Percentiles rank a stretch among this genome's conserved stretches.
Evolutionary conservation across 2,797 vertebrate species (phyloP).

Genomic region (Gouania willdenowi): DNA sequence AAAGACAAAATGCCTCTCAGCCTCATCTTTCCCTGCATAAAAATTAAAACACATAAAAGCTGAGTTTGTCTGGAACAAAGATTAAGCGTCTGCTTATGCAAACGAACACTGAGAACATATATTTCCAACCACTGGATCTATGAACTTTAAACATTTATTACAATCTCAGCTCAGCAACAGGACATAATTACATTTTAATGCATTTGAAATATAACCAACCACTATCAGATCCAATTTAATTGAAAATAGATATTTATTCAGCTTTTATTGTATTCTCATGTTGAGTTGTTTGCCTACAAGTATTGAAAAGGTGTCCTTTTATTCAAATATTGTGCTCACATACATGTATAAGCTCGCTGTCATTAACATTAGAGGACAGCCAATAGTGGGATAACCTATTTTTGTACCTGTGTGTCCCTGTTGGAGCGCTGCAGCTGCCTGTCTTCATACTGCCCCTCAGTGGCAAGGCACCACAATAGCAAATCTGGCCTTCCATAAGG

Average conservation of each 20-base stretch:
- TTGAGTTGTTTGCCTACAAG: conserved; percentile 47
- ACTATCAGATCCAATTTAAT: conserved; percentile 36
- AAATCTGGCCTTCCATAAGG: conserved; percentile 25
- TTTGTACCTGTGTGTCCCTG: conserved; percentile 34
- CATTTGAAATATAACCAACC: conserved; percentile 48
- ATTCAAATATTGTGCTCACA: conserved; percentile 25
- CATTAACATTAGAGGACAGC: conserved; percentile 50
- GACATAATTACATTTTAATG: conserved; percentile 43
- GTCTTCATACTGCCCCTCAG: conserved; percentile 75
- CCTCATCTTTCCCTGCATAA: no score
- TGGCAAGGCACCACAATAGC: conserved; percentile 47
- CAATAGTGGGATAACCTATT: conserved; percentile 58
- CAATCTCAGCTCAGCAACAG: conserved; percentile 24
- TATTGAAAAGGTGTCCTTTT: conserved; percentile 39
- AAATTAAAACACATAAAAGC: background rate
- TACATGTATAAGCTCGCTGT: conserved; percentile 18
- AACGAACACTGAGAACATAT: conserved; percentile 4
- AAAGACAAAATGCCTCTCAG: no score
- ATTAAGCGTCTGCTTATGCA: conserved; percentile 11
- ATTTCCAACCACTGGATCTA: conserved; percentile 31
- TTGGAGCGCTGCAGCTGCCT: conserved; percentile 30
- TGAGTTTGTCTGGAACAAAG: conserved; percentile 4
- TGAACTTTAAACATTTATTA: conserved; percentile 16
- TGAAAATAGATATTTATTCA: conserved; percentile 51
- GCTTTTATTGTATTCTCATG: conserved; percentile 15